Base-by-base conservation (phyloP, 2,888 invertebrate species). In the Hoplodrina blanda region DNA sequence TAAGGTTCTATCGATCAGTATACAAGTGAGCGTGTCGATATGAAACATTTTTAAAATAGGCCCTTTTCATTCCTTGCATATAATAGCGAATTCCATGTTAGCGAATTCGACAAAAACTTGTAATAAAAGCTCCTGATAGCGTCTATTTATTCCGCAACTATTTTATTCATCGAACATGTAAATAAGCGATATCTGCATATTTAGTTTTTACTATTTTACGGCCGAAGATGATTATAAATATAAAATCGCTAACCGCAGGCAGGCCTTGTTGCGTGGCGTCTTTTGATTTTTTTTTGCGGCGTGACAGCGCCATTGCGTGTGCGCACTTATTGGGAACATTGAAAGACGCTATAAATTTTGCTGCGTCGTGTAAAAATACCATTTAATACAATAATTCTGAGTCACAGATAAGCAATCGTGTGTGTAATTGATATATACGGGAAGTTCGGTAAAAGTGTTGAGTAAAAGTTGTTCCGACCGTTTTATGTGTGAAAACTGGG, bases 241-340 rank as follows among this genome's bases (percentile, higher is more conserved):
- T 91, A 89, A 91, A 90, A 91, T 89, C 85, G 91, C 90, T 87
- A 87, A 91, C 91, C 91, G 91, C 91, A 88, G 90, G 91, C 91
- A 88, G 90, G 90, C 89, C 89, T 87, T 90, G 89, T 90, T 88
- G 87, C 84, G 82, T 80, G 76, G 80, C 63, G 67, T 84, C 85
- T 84, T 90, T 89, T 88, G 76, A 85, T 87, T 90, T 81, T 85
- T n/a, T 87, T 88, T 87, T 88, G 79, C 85, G 73, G 80, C 88
- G 84, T 87, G 88, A 88, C 89, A 89, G 88, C 86, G 82, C 82
- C 83, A 82, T 92, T 89, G 93, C 93, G 92, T 93, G 92, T 86
- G 87, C 84, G 80, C 82, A 85, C 88, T 89, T 91, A 91, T 91
- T 90, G 90, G 86, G 89, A 89, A 90, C 90, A 89, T 91, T 90